Evolutionary conservation across 1,140 invertebrate genomes (phyloP).

Genomic region (Rhizoglyphus robini): DNA sequence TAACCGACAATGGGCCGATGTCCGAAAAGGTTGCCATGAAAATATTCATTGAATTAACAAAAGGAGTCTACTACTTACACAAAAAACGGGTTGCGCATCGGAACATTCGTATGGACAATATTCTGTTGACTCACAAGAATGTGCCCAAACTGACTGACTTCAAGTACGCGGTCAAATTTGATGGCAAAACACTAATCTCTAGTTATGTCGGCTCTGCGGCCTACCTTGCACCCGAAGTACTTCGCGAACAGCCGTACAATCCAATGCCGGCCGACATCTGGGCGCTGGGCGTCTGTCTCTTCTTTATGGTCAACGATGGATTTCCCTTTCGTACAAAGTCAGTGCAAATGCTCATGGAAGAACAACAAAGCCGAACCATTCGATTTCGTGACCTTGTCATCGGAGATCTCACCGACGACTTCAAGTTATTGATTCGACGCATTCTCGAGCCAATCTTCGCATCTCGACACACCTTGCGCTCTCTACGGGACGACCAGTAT

Average conservation of each 20-base stretch:
- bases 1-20: not conserved
- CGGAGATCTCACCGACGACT: not conserved
- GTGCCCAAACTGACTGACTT: conserved; percentile 20
- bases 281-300: conserved; percentile 19
- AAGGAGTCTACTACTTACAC: conserved; percentile 35
- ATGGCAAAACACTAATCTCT: conserved; percentile 7
- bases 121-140: conserved; percentile 38
- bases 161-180: conserved; percentile 1
- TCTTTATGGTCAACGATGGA: not conserved
- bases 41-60: conserved; percentile 19
- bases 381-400: not conserved
- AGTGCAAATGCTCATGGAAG: conserved; percentile 13
- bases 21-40: not conserved
- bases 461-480: not conserved
- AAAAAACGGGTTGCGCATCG: conserved; percentile 47
- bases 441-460: not conserved
- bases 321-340: conserved; percentile 28
- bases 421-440: not conserved
- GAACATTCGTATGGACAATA: conserved; percentile 52
- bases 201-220: conserved; percentile 27
- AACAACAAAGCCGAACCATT: not conserved
- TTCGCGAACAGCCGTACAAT: conserved; percentile 23
- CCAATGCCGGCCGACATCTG: conserved; percentile 30
- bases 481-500: not conserved
- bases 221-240: conserved; percentile 31